Base-by-base conservation (phyloP, 2,888 invertebrate genomes). In the Caenorhabditis zanzibari region DNA sequence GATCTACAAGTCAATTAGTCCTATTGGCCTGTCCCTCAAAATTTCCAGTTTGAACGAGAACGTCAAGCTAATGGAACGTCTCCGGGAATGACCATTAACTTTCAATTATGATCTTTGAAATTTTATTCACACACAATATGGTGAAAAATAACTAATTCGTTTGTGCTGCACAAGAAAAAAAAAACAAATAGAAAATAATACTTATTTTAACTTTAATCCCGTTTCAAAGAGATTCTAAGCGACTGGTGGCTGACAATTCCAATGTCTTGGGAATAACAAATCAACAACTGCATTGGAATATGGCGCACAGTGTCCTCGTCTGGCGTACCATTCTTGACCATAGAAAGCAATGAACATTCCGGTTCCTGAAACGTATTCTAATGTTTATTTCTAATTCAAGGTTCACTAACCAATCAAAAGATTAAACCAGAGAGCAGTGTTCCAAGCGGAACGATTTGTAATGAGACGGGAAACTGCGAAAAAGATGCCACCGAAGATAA, bases 381-480 rank as follows among this genome's bases (percentile, higher is more conserved):
- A 26, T 12, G n/a, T 24, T 22, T 22, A 10, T 14, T 0, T 16
- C 19, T 38, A 54, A 26, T 19, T 7, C 0, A 24, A 26, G 10
- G 54, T 10, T 69, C 10, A 69, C 79, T 16, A 77, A 68, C 97
- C 98, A 19, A 95, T 93, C 75, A 95, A 95, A 74, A 97, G 94
- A 0, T 95, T 93, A 59, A 96, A 94, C 96, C 96, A 97, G 92
- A 98, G 94, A 72, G 96, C 93, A n/a, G 96, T 94, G 92, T 97
- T 97, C 72, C 95, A 95, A 2, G 94, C 89, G 24, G 94, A 91
- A 32, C 92, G 91, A 7, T 92, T 91, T 32, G 92, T 92, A 82
- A 94, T 93, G 69, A 92, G 89, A 4, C 90, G 86, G 16, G 94
- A 93, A 75, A 94, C 90, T 88, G 94, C 94, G 54, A 94, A 93